phyloP scores from a whole-genome alignment of 2,113 vertebrate species.

The Meriones unguiculatus region DNA sequence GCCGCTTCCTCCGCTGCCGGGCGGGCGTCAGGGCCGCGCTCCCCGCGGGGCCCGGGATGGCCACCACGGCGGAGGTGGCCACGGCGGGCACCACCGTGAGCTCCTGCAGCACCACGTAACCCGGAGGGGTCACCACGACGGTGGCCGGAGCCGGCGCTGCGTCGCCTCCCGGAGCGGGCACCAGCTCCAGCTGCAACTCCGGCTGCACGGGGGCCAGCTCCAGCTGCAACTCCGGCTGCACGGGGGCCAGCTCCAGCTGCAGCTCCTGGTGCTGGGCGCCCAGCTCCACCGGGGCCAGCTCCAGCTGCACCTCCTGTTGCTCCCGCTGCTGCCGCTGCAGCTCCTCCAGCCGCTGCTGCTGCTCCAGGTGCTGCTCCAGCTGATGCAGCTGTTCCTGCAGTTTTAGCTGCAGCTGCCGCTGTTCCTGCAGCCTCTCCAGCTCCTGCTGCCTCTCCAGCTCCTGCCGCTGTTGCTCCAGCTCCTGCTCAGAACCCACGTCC shows the following conservation, averaged over 20 bases:
- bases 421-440: slow-evolving; percentile 83
- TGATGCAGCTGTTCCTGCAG: slow-evolving; percentile 65
- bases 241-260: slow-evolving; percentile 66
- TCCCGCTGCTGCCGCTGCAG: slow-evolving; percentile 77
- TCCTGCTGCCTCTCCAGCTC: slow-evolving; percentile 71
- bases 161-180: neutral
- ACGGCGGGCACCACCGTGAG: slow-evolving; percentile 72
- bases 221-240: slow-evolving; percentile 70
- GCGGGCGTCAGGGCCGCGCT: slow-evolving; percentile 18
- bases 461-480: slow-evolving; percentile 57
- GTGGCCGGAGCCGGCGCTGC: neutral
- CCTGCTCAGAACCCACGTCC: slow-evolving; percentile 84
- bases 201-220: slow-evolving; percentile 61
- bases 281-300: slow-evolving; percentile 66
- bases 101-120: slow-evolving; percentile 76
- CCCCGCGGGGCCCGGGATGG: slow-evolving; percentile 55
- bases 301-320: slow-evolving; percentile 84
- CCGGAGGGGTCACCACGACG: slow-evolving; percentile 61
- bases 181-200: slow-evolving; percentile 64
- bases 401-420: slow-evolving; percentile 60
- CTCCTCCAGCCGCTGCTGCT: slow-evolving; percentile 52
- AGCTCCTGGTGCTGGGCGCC: slow-evolving; percentile 87
- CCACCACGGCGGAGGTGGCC: slow-evolving; percentile 36
- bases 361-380: slow-evolving; percentile 43
- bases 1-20: slow-evolving; percentile 69